Conservation (phyloP, 2,113 vertebrate genomes). For the Peromyscus polionotus region DNA sequence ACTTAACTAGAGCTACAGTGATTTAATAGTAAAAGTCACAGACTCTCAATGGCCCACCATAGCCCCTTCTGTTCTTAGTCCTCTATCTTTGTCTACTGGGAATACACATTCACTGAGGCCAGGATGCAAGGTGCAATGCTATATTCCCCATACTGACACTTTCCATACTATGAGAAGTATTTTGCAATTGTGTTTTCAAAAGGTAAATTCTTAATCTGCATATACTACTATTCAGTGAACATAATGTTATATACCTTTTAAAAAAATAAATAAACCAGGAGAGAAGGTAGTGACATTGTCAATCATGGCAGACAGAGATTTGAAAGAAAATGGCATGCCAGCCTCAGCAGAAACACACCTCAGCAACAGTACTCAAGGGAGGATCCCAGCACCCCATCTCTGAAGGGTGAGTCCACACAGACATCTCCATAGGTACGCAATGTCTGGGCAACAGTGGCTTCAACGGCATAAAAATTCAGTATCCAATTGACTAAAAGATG, state of each 20-base stretch:
- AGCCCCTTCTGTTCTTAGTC: background rate
- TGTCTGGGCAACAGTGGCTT: background rate
- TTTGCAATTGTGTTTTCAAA: constrained; percentile 54
- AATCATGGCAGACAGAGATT: constrained; percentile 48
- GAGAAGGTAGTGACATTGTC: constrained; percentile 34
- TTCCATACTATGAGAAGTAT: constrained; percentile 40
- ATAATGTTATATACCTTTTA: constrained; percentile 30
- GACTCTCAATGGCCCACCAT: background rate
- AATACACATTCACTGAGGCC: background rate
- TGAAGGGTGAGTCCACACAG: background rate
- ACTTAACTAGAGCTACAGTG: background rate
- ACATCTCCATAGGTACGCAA: background rate
- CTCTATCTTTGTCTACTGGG: background rate
- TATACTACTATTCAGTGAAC: constrained; percentile 8
- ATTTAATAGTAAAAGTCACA: background rate
- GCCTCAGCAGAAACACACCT: background rate
- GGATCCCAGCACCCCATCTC: background rate
- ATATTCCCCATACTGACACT: background rate
- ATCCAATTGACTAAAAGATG: constrained; percentile 21
- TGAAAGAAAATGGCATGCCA: constrained; percentile 53
- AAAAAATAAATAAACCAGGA: constrained; percentile 20
- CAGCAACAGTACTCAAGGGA: background rate
- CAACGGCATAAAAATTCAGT: constrained; percentile 42
- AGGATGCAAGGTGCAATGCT: background rate
- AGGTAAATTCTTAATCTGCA: constrained; percentile 45